Evolutionary conservation across 2,888 invertebrate species (phyloP).

Genomic region (Hirtodrosophila cameraria): DNA sequence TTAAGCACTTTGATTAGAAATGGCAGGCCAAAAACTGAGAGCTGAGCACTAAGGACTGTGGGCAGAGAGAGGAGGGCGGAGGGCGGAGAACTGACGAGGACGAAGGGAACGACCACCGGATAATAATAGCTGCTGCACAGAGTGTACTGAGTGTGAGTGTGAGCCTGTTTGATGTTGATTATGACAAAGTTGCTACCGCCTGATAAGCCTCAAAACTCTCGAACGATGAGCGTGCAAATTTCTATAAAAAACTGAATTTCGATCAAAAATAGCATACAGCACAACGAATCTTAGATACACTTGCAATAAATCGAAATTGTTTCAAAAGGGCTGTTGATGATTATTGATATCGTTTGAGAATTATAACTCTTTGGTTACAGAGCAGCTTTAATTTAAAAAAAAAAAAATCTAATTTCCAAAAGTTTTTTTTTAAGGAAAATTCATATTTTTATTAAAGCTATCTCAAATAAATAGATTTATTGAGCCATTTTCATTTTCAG

Average conservation of each 20-base stretch:
- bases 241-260: conserved; percentile 34
- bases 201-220: conserved; percentile 72
- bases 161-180: conserved; percentile 75
- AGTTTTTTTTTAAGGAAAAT: accelerated
- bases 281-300: conserved; percentile 6
- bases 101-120: conserved; percentile 43
- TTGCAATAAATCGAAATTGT: no score
- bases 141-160: conserved; percentile 13
- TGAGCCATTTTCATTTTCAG: no score
- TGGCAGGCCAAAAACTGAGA: conserved; percentile 13
- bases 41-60: conserved; percentile 1
- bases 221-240: conserved; percentile 76
- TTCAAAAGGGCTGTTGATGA: no score
- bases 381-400: no score
- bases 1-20: conserved; percentile 74
- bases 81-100: background rate
- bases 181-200: conserved; percentile 76
- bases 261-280: background rate
- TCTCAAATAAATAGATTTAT: no score
- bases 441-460: no score
- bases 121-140: conserved; percentile 74
- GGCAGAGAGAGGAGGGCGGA: conserved; percentile 1
- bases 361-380: no score
- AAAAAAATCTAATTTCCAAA: background rate
- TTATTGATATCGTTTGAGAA: no score